Percentiles rank a stretch among this genome's conserved stretches.
Conservation (phyloP, 2,888 invertebrate species). For the Crocallis elinguaria region DNA sequence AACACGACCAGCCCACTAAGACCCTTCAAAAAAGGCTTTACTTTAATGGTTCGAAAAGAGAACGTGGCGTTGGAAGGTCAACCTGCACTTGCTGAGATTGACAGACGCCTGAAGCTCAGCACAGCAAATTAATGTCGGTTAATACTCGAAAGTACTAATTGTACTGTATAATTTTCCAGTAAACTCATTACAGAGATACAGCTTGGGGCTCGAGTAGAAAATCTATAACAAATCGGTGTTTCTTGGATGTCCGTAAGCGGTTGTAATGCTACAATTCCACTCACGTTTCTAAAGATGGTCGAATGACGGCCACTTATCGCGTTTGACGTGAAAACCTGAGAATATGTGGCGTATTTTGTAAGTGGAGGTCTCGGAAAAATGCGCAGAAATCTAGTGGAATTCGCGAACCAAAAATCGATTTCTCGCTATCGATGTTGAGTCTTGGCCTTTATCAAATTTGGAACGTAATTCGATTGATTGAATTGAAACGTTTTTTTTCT, state of each 20-base stretch:
- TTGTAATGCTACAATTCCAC: constrained; percentile 35
- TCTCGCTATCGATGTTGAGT: constrained; percentile 19
- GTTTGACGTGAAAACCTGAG: constrained; percentile 33
- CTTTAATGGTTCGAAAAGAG: constrained; percentile 18
- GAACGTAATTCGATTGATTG: constrained; percentile 9
- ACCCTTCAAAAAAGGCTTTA: constrained; percentile 45
- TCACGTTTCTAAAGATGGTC: constrained; percentile 34
- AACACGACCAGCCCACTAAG: constrained; percentile 58
- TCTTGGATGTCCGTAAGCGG: constrained; percentile 34
- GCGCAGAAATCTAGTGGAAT: constrained; percentile 22
- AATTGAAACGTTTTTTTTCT: constrained; percentile 6
- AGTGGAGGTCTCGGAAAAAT: constrained; percentile 31
- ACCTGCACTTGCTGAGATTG: constrained; percentile 50
- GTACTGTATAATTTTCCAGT: constrained; percentile 67
- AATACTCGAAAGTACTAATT: constrained; percentile 74
- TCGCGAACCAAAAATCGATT: constrained; percentile 21
- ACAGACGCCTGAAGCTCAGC: constrained; percentile 67
- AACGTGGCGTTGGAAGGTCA: constrained; percentile 37
- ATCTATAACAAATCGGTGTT: constrained; percentile 55
- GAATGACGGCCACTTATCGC: constrained; percentile 32
- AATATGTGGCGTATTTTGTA: constrained; percentile 28
- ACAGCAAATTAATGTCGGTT: constrained; percentile 70
- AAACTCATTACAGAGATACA: constrained; percentile 66
- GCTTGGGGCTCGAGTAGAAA: constrained; percentile 58
- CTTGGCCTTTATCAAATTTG: constrained; percentile 13